phyloP scores from a whole-genome alignment of 2,888 invertebrate species.

The Pogonocherus hispidulus region DNA sequence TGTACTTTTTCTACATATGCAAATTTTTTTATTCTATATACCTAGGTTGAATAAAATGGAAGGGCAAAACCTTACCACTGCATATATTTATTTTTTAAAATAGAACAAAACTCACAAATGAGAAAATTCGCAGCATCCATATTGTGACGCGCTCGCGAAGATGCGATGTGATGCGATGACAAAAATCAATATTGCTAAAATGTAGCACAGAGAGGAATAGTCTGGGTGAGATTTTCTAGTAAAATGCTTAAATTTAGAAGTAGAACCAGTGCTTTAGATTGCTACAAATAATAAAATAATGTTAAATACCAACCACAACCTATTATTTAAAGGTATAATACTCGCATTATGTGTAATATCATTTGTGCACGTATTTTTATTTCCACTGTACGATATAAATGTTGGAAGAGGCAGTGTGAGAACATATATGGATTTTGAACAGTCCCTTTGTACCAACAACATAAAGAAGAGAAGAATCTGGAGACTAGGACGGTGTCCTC shows the following conservation, averaged over 20 bases:
- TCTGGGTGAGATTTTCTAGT: conserved; percentile 39
- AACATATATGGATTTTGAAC: conserved; percentile 71
- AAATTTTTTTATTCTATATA: too few species aligned
- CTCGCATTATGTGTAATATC: conserved; percentile 73
- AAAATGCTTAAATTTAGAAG: conserved; percentile 55
- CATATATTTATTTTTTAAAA: too few species aligned
- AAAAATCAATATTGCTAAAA: conserved; percentile 37
- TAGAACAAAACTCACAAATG: background rate
- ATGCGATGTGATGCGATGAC: too few species aligned
- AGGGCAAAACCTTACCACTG: too few species aligned
- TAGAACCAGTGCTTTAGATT: conserved; percentile 52
- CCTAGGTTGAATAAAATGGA: too few species aligned
- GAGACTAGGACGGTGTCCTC: conserved; percentile 65
- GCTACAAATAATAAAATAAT: conserved; percentile 57
- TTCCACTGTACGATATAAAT: conserved; percentile 71
- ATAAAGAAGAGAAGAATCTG: conserved; percentile 66
- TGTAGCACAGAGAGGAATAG: conserved; percentile 32
- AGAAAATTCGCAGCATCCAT: conserved; percentile 20
- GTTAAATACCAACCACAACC: conserved; percentile 73
- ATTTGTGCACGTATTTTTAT: conserved; percentile 74
- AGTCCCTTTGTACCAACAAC: conserved; percentile 71
- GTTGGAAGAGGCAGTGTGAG: conserved; percentile 66
- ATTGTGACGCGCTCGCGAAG: conserved; percentile 27
- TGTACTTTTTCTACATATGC: too few species aligned
- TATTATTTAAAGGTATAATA: conserved; percentile 73